These are phyloP conservation scores for Anguilla pacifica DNA, from an alignment of 2,797 vertebrate species.

Conservation along the genomic window DNA sequence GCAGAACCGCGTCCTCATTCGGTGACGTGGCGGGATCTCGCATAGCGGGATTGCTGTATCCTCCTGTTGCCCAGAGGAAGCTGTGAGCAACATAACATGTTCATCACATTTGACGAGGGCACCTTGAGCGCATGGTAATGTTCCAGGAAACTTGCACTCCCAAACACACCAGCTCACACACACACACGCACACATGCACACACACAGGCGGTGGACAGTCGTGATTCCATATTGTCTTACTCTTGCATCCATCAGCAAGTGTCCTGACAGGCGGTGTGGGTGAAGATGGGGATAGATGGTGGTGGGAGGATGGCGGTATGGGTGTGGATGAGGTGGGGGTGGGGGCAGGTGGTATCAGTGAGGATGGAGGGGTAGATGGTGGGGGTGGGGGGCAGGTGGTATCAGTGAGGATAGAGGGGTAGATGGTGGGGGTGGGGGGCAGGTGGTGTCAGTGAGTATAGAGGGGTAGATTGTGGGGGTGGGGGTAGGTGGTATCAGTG, in stretches of 20 bases:
- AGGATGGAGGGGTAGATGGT: too few species aligned
- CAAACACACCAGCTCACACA: neutral
- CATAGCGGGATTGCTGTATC: neutral
- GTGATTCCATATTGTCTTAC: neutral
- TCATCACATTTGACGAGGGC: neutral
- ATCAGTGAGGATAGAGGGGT: too few species aligned
- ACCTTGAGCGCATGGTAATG: neutral
- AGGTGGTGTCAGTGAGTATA: neutral
- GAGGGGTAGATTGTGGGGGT: neutral
- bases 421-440: too few species aligned
- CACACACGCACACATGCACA: neutral
- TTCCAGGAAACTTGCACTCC: neutral
- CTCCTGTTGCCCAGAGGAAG: neutral
- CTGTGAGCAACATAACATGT: neutral
- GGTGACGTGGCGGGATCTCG: neutral
- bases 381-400: too few species aligned
- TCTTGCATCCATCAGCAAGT: neutral
- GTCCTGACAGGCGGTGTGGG: neutral
- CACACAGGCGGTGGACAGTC: neutral
- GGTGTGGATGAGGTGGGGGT: too few species aligned
- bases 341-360: too few species aligned
- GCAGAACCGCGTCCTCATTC: neutral
- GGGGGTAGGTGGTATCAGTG: neutral
- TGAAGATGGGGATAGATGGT: too few species aligned
- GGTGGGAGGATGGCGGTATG: too few species aligned